phyloP scores from a whole-genome alignment of 2,113 vertebrate species.

The Parotia lawesii region DNA sequence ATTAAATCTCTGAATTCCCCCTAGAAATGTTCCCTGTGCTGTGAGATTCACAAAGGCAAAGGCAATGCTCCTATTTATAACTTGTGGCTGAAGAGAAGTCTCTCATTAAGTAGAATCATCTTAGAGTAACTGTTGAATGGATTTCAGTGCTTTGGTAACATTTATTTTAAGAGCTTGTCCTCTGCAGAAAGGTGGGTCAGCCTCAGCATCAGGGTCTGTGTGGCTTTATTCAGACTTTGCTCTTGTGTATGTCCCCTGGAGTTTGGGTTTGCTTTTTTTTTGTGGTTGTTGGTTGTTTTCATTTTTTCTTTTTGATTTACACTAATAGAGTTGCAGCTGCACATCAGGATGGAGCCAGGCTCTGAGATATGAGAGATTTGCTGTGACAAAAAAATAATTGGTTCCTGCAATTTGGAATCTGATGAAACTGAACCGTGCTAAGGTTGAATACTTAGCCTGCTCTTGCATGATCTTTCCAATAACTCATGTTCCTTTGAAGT shows the following conservation, averaged over 20 bases:
- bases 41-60: background rate
- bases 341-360: background rate
- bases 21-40: background rate
- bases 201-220: background rate
- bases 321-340: conserved; percentile 11
- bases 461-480: conserved; percentile 48
- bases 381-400: background rate
- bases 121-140: background rate
- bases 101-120: conserved; percentile 12
- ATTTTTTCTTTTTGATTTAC: background rate
- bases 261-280: background rate
- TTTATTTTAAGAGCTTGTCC: background rate
- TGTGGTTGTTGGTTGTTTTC: background rate
- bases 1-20: background rate
- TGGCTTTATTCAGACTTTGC: background rate
- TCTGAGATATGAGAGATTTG: conserved; percentile 3
- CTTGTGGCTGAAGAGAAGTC: conserved; percentile 35
- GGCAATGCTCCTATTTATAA: conserved; percentile 29
- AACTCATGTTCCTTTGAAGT: conserved; percentile 42
- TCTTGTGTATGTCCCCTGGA: background rate
- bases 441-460: background rate
- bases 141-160: background rate
- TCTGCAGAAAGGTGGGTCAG: background rate
- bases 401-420: conserved; percentile 48
- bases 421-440: conserved; percentile 17